Evolutionary conservation across 2,797 vertebrate genomes (phyloP).

Genomic region (Orientallactaga sibirica): DNA sequence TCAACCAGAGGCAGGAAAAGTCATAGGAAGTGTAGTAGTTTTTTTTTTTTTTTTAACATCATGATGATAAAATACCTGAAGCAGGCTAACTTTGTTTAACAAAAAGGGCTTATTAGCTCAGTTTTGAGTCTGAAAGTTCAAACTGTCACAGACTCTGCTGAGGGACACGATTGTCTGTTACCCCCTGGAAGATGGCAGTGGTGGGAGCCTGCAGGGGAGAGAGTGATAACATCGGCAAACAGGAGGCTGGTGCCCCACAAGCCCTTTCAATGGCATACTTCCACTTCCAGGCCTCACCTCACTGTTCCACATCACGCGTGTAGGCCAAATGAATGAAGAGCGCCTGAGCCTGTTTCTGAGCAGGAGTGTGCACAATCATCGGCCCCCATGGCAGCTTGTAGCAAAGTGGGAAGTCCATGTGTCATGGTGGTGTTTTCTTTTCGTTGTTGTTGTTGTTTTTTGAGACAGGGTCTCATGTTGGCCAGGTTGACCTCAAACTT

Average conservation of each 20-base stretch:
- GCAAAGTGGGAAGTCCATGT: not conserved
- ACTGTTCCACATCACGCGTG: not conserved
- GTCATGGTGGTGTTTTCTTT: not conserved
- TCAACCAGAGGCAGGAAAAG: not conserved
- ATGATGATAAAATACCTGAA: not conserved
- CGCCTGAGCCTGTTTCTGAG: too few relatives aligned
- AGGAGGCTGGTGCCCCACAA: not conserved
- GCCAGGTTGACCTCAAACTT: not conserved
- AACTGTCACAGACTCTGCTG: not conserved
- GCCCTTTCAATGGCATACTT: not conserved
- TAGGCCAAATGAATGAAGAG: not conserved
- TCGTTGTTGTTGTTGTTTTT: not conserved
- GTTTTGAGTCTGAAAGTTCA: not conserved
- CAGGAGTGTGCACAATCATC: fast-evolving
- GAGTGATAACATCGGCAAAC: not conserved
- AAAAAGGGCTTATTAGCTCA: not conserved
- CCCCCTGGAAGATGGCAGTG: not conserved
- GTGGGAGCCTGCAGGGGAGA: not conserved
- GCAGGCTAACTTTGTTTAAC: not conserved
- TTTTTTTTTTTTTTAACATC: not conserved
- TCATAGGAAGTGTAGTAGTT: not conserved
- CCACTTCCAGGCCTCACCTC: not conserved
- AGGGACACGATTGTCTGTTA: not conserved
- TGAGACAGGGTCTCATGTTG: not conserved
- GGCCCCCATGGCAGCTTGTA: too few relatives aligned